These are phyloP conservation scores for Smutsia temminckii DNA, from an alignment of 2,797 vertebrate genomes.

Conservation along the genomic window DNA sequence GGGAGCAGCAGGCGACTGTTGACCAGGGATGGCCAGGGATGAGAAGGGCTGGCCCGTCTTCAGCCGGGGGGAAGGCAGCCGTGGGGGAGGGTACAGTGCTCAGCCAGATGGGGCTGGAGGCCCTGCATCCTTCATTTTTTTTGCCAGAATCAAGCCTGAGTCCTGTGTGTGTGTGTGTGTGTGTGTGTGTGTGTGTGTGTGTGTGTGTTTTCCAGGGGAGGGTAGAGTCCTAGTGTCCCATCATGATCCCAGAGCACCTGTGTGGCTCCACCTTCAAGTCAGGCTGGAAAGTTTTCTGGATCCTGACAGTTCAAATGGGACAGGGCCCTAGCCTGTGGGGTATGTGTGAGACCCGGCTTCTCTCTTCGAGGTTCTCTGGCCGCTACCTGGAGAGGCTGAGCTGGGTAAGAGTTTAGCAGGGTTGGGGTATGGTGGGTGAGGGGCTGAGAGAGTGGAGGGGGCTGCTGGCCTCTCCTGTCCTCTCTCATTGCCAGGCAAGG, in stretches of 20 bases:
- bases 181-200: not conserved
- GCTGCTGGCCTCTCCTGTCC: not conserved
- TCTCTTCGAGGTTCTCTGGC: not conserved
- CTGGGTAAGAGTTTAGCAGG: not conserved
- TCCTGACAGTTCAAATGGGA: not conserved
- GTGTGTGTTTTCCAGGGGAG: not conserved
- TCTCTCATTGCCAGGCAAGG: not conserved
- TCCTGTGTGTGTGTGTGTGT: not conserved
- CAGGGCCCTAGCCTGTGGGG: not conserved
- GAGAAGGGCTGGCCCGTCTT: not conserved
- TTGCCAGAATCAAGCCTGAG: not conserved
- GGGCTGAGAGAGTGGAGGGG: not conserved
- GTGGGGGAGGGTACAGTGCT: fast-evolving
- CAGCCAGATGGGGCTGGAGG: not conserved
- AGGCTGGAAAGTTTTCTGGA: not conserved
- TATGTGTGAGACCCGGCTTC: not conserved
- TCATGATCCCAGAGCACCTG: no score
- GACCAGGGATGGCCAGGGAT: not conserved
- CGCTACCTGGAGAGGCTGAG: not conserved
- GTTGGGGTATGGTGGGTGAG: not conserved
- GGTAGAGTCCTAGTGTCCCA: not conserved
- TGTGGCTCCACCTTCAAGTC: not conserved
- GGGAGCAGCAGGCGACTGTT: not conserved
- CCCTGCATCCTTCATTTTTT: not conserved
- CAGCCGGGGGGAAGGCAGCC: not conserved